Evolutionary conservation across 2,888 invertebrate genomes (phyloP).

Genomic region (Saturnia pavonia): DNA sequence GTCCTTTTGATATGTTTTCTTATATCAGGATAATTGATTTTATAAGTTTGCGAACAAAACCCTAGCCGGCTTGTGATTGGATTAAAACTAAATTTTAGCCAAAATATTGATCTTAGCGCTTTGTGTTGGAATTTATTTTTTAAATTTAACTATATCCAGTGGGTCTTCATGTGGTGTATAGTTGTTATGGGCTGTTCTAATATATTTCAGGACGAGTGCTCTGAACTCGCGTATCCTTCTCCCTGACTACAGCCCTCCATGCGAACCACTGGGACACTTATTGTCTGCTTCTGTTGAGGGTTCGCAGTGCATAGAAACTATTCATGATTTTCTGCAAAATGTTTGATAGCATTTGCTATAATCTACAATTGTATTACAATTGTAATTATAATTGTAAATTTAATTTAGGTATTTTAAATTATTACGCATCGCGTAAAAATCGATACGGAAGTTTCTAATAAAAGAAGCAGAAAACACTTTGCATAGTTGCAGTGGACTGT

Average conservation of each 20-base stretch:
- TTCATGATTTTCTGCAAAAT: constrained; percentile 6
- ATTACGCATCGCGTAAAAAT: neutral
- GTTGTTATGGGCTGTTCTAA: neutral
- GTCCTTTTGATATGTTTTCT: neutral
- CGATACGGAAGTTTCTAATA: neutral
- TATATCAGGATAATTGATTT: neutral
- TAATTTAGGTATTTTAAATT: neutral
- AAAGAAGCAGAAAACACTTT: neutral
- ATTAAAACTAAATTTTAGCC: neutral
- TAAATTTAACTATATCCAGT: neutral
- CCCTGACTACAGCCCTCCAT: neutral
- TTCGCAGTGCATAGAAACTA: neutral
- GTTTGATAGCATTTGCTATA: neutral
- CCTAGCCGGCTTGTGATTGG: neutral
- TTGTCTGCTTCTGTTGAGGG: constrained; percentile 6
- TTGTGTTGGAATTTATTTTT: neutral
- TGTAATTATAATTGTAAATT: too few relatives aligned
- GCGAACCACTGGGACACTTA: neutral
- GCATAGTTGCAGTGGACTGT: too few relatives aligned
- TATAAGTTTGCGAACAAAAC: neutral
- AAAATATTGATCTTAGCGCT: neutral
- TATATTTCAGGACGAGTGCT: neutral
- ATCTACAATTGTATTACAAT: neutral
- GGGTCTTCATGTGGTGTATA: neutral
- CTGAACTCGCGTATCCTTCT: neutral